These are phyloP conservation scores for Sitta europaea DNA, from an alignment of 2,113 vertebrate species.

Conservation along the genomic window DNA sequence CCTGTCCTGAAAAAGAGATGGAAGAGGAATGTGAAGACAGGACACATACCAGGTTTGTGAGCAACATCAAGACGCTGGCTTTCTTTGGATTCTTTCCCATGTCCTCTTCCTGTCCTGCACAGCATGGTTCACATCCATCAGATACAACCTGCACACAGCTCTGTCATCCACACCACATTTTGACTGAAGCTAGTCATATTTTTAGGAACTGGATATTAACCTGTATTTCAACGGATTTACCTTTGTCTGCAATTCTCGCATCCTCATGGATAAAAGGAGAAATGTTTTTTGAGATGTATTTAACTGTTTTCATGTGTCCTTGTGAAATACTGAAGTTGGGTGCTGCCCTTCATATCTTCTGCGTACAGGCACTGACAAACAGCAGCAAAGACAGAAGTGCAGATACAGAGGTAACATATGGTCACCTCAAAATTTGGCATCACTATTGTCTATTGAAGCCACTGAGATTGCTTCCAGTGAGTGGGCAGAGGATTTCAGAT, in stretches of 20 bases:
- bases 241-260: background rate
- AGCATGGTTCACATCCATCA: background rate
- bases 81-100: background rate
- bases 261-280: background rate
- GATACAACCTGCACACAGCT: background rate
- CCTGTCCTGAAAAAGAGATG: background rate
- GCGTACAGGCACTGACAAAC: background rate
- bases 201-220: background rate
- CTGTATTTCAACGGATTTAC: background rate
- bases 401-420: background rate
- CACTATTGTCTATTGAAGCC: background rate
- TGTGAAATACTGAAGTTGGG: background rate
- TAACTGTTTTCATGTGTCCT: background rate
- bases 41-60: fast-evolving
- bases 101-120: background rate
- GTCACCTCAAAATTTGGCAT: background rate
- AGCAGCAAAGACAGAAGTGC: background rate
- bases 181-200: background rate
- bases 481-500: background rate
- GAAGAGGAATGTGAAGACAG: background rate
- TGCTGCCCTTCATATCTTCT: background rate
- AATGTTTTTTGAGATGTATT: background rate
- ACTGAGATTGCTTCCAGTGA: background rate
- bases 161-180: background rate
- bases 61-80: background rate